phyloP scores from a whole-genome alignment of 2,113 vertebrate species.

The Leucopsar rothschildi region DNA sequence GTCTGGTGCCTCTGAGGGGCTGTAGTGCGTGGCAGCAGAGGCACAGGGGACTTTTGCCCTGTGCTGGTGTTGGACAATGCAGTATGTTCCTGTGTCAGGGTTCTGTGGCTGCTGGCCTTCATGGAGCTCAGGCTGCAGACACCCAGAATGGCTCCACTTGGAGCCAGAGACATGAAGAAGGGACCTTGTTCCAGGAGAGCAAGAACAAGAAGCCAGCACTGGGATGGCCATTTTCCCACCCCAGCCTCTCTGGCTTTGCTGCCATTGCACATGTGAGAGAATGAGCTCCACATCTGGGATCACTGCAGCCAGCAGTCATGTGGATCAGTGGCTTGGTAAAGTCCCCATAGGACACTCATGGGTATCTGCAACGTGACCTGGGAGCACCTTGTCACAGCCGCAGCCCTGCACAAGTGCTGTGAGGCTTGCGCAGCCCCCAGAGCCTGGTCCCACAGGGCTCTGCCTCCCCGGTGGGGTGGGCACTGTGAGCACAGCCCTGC shows the following conservation, averaged over 20 bases:
- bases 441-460: not conserved
- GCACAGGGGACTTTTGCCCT: not conserved
- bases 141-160: accelerated
- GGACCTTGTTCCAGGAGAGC: accelerated
- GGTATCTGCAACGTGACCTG: not conserved
- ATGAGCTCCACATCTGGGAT: not conserved
- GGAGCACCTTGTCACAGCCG: not conserved
- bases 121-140: not conserved
- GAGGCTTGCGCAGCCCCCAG: accelerated
- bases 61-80: accelerated
- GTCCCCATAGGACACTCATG: not conserved
- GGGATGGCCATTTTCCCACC: not conserved
- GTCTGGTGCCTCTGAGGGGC: not conserved
- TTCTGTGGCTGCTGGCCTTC: not conserved
- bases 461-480: not conserved
- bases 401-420: not conserved
- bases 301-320: accelerated
- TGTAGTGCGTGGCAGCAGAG: accelerated
- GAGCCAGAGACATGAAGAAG: accelerated
- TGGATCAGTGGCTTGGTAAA: not conserved
- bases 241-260: not conserved
- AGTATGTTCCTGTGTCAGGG: accelerated
- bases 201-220: not conserved
- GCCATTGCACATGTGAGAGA: not conserved
- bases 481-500: accelerated